phyloP scores from a whole-genome alignment of 2,888 invertebrate genomes.

The Amblyteles armatorius region DNA sequence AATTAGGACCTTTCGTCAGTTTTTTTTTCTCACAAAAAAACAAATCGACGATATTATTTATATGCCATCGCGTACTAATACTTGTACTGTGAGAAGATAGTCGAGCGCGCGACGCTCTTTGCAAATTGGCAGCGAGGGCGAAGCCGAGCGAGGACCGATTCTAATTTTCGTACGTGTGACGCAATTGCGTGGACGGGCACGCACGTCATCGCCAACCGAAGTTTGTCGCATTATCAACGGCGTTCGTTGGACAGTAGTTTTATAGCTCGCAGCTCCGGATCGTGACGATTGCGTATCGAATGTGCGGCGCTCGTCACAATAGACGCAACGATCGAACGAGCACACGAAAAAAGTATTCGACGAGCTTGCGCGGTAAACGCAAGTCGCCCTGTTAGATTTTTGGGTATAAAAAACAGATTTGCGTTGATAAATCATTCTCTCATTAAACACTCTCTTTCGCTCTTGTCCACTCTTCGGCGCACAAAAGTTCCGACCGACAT shows the following conservation, averaged over 20 bases:
- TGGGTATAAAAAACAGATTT: slow-evolving; percentile 26
- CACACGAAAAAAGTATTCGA: not conserved
- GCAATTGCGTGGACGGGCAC: slow-evolving; percentile 24
- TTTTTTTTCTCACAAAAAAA: slow-evolving; percentile 31
- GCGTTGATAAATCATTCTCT: slow-evolving; percentile 43
- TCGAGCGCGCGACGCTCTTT: not conserved
- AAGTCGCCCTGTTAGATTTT: slow-evolving; percentile 17
- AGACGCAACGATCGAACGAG: not conserved
- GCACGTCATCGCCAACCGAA: slow-evolving; percentile 42
- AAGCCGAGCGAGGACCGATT: slow-evolving; percentile 12
- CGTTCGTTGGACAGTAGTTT: slow-evolving; percentile 32
- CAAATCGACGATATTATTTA: not conserved
- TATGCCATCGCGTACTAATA: slow-evolving; percentile 24
- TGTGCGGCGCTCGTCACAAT: slow-evolving; percentile 20
- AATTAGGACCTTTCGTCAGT: slow-evolving; percentile 12
- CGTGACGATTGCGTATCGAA: slow-evolving; percentile 29
- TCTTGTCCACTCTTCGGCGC: slow-evolving; percentile 9
- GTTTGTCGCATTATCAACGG: slow-evolving; percentile 16
- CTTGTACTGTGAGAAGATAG: slow-evolving; percentile 26
- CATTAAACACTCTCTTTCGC: slow-evolving; percentile 26
- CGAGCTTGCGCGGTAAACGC: not conserved
- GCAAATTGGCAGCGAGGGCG: slow-evolving; percentile 42
- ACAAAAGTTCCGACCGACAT: not conserved
- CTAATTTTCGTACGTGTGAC: slow-evolving; percentile 29
- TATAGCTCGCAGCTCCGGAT: slow-evolving; percentile 36